These are phyloP conservation scores for Lamprotornis superbus DNA, from an alignment of 2,113 vertebrate species.

Conservation along the genomic window DNA sequence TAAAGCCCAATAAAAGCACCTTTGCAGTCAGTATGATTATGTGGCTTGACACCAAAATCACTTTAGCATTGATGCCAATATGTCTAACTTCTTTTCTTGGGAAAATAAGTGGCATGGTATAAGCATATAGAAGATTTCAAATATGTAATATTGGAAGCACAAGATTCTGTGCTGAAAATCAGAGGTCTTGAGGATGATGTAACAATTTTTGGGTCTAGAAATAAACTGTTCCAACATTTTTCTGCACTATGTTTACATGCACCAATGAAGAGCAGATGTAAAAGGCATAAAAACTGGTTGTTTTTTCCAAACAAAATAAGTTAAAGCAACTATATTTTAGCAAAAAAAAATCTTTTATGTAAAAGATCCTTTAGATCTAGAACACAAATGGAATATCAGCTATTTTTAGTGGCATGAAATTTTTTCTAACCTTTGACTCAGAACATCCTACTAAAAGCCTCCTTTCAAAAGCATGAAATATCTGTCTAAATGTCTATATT, in stretches of 20 bases:
- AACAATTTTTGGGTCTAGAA: not conserved
- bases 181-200: not conserved
- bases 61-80: rapidly evolving
- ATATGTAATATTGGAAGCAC: not conserved
- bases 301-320: not conserved
- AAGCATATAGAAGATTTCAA: not conserved
- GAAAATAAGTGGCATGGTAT: not conserved
- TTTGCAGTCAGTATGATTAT: not conserved
- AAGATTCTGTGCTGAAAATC: not conserved
- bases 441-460: slow-evolving; percentile 69
- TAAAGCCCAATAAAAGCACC: not conserved
- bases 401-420: slow-evolving; percentile 72
- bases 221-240: not conserved
- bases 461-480: slow-evolving; percentile 73
- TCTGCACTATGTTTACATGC: not conserved
- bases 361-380: slow-evolving; percentile 59
- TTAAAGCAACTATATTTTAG: not conserved
- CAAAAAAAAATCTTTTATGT: not conserved
- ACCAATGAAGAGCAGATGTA: not conserved
- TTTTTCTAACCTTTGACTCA: slow-evolving; percentile 77
- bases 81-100: not conserved
- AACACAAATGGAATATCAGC: slow-evolving; percentile 63
- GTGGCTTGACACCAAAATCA: not conserved
- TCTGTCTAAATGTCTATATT: slow-evolving; percentile 71
- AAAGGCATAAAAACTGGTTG: not conserved